Evolutionary conservation across 2,113 vertebrate species (phyloP).

Genomic region (Ancistrus triradiatus): DNA sequence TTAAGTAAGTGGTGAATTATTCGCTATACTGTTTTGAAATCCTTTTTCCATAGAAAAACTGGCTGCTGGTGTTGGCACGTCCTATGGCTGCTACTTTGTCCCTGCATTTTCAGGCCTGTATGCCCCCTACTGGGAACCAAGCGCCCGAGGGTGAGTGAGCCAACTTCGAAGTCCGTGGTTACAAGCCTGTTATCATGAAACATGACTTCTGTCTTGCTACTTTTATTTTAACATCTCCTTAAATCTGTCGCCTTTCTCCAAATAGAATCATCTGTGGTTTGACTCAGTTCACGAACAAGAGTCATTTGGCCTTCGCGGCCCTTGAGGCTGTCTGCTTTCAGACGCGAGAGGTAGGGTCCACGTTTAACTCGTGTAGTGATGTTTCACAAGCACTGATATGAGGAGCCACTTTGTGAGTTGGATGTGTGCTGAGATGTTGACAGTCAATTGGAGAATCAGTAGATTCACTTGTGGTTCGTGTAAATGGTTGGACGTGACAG

Average conservation of each 20-base stretch:
- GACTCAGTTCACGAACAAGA: conserved; percentile 97
- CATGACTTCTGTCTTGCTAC: neutral
- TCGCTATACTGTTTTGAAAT: neutral
- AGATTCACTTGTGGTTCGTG: too few relatives aligned
- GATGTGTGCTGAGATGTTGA: too few relatives aligned
- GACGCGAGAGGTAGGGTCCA: conserved; percentile 85
- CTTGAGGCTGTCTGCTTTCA: conserved; percentile 97
- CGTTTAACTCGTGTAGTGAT: neutral
- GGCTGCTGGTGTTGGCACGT: conserved; percentile 84
- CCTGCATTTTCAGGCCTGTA: conserved; percentile 97
- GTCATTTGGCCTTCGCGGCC: conserved; percentile 94
- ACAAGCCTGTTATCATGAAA: neutral
- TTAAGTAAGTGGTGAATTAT: neutral
- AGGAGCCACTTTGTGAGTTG: neutral
- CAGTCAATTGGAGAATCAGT: too few relatives aligned
- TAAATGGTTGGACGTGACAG: too few relatives aligned
- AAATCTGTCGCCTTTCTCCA: conserved; percentile 6
- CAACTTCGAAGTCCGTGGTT: neutral
- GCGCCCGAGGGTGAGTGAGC: conserved; percentile 85
- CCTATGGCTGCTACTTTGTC: conserved; percentile 96
- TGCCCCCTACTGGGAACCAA: conserved; percentile 97
- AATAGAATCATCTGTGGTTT: conserved; percentile 95
- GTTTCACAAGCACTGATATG: neutral
- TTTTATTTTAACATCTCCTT: neutral
- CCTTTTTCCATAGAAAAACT: conserved; percentile 79